Percentiles rank a stretch among this genome's conserved stretches.
Evolutionary conservation across 92 coral and sea anemone species (phyloP).

Genomic region (Micromussa lordhowensis): DNA sequence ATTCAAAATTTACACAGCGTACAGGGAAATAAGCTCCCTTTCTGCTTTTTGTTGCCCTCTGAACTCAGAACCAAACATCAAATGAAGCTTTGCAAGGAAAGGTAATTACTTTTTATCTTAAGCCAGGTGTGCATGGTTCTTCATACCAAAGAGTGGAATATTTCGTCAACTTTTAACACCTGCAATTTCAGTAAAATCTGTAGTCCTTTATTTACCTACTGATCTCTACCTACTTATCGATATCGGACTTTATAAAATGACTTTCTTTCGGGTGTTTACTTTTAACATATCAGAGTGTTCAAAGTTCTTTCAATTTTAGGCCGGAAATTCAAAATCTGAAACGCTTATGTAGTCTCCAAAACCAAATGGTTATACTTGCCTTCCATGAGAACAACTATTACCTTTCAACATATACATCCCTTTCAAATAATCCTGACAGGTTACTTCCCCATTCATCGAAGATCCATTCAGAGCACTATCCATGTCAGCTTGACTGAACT

Average conservation of each 20-base stretch:
- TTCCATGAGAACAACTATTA: not conserved
- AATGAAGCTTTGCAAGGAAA: not conserved
- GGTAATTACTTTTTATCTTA: too few relatives aligned
- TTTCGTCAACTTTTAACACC: not conserved
- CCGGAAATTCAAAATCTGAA: not conserved
- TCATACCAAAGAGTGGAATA: not conserved
- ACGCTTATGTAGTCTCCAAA: not conserved
- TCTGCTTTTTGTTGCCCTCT: not conserved
- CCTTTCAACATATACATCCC: not conserved
- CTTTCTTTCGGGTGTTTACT: not conserved
- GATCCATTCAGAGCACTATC: not conserved
- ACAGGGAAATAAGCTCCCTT: not conserved
- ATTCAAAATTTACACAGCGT: not conserved
- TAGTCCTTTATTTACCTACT: not conserved
- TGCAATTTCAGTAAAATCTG: not conserved
- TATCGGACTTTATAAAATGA: not conserved
- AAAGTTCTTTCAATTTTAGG: not conserved
- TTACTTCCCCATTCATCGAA: not conserved
- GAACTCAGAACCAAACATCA: not conserved
- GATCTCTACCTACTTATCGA: not conserved
- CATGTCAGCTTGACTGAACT: not conserved
- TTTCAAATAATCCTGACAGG: not conserved
- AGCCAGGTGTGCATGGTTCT: too few relatives aligned
- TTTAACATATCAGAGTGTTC: not conserved
- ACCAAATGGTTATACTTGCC: not conserved